Conservation (phyloP, 2,888 invertebrate species). For the Lithophane socia region DNA sequence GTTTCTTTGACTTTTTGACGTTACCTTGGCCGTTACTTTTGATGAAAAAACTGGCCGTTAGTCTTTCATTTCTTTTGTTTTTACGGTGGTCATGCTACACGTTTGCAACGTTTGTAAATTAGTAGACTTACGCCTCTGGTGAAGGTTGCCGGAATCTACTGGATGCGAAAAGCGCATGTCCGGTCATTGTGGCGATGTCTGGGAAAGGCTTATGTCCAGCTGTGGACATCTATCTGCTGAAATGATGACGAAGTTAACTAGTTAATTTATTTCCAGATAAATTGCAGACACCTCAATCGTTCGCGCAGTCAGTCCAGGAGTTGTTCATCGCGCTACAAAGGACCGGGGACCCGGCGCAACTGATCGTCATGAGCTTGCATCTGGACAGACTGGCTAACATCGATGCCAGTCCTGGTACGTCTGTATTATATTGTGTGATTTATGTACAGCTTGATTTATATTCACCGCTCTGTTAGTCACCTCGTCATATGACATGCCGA, state of each 20-base stretch:
- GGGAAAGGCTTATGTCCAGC: not conserved
- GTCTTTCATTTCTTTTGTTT: not conserved
- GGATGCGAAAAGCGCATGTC: not conserved
- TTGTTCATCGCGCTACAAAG: constrained; percentile 97
- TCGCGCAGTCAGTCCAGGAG: constrained; percentile 97
- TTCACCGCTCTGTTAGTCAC: no score
- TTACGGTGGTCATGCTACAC: no score
- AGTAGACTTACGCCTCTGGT: not conserved
- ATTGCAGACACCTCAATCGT: constrained; percentile 97
- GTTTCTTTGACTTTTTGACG: no score
- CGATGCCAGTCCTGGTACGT: constrained; percentile 94
- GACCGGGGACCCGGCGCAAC: constrained; percentile 94
- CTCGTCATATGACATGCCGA: no score
- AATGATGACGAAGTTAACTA: not conserved
- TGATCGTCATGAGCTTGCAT: constrained; percentile 94
- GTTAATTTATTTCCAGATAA: constrained; percentile 91
- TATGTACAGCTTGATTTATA: not conserved
- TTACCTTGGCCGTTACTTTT: no score
- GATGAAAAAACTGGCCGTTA: no score
- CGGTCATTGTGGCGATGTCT: not conserved
- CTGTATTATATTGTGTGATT: constrained; percentile 12
- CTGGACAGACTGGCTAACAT: constrained; percentile 96
- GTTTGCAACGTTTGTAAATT: not conserved
- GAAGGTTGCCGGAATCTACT: not conserved
- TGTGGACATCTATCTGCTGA: not conserved